Conservation (phyloP, 2,888 invertebrate species). For the Lysandra bellargus region DNA sequence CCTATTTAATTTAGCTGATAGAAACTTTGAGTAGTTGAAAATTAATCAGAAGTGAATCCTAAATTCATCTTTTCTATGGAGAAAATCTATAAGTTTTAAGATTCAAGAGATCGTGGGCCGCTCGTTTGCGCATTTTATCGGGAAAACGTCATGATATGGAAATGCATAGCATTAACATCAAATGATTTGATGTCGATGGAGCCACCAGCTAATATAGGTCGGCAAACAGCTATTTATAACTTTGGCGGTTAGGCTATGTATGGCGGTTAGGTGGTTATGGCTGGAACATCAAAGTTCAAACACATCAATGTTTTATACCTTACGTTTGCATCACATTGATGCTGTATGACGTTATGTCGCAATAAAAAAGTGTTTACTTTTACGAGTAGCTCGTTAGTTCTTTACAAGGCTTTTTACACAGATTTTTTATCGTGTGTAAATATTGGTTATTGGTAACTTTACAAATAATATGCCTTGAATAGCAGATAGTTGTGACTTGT, state of each 20-base stretch:
- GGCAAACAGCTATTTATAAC: background rate
- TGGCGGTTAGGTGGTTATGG: background rate
- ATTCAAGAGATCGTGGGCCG: too few species aligned
- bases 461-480: background rate
- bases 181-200: conserved; percentile 9
- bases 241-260: background rate
- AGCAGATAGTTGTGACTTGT: background rate
- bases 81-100: background rate
- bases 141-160: background rate
- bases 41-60: background rate
- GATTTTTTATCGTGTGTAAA: background rate
- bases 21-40: background rate
- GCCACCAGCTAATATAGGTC: conserved; percentile 4
- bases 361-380: conserved; percentile 20
- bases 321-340: background rate
- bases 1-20: too few species aligned
- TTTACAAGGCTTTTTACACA: conserved; percentile 10
- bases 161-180: background rate
- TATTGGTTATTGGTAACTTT: background rate
- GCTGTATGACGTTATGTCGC: conserved; percentile 2
- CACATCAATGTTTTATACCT: background rate
- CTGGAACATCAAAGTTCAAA: background rate
- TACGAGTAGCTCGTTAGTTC: background rate
- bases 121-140: background rate
- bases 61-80: background rate